Evolutionary conservation across 2,888 invertebrate species (phyloP).

Genomic region (Malthinus seriepunctatus): DNA sequence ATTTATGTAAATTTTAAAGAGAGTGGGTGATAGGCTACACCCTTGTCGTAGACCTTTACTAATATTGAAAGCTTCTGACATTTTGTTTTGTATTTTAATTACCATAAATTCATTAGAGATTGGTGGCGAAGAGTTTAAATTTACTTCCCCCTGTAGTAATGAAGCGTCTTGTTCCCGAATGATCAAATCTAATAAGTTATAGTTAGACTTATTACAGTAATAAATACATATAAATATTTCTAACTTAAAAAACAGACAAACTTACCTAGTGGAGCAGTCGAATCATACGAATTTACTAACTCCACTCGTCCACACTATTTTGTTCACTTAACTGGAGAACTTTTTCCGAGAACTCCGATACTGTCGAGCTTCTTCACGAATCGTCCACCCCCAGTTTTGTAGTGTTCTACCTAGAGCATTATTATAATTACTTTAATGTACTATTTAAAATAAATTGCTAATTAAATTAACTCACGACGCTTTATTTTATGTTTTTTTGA

Average conservation of each 20-base stretch:
- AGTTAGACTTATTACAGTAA: too few relatives aligned
- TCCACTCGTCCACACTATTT: not conserved
- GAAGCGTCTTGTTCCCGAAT: not conserved
- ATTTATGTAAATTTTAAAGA: too few relatives aligned
- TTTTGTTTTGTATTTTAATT: too few relatives aligned
- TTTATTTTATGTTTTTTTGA: not conserved
- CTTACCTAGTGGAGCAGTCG: not conserved
- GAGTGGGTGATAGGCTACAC: too few relatives aligned
- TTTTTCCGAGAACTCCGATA: not conserved
- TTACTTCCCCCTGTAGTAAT: not conserved
- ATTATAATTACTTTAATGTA: too few relatives aligned
- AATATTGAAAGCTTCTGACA: too few relatives aligned
- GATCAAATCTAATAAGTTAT: not conserved
- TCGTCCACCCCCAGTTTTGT: not conserved
- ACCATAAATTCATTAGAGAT: not conserved
- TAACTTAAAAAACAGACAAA: not conserved
- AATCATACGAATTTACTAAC: not conserved
- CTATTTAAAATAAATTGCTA: too few relatives aligned
- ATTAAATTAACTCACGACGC: too few relatives aligned
- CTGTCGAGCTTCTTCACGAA: not conserved
- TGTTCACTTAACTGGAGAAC: not conserved
- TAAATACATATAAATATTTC: not conserved
- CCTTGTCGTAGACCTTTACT: too few relatives aligned
- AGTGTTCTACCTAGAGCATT: not conserved
- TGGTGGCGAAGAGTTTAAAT: not conserved